Base-by-base conservation (phyloP, 2,797 vertebrate species). In the Phrynocephalus forsythii region DNA sequence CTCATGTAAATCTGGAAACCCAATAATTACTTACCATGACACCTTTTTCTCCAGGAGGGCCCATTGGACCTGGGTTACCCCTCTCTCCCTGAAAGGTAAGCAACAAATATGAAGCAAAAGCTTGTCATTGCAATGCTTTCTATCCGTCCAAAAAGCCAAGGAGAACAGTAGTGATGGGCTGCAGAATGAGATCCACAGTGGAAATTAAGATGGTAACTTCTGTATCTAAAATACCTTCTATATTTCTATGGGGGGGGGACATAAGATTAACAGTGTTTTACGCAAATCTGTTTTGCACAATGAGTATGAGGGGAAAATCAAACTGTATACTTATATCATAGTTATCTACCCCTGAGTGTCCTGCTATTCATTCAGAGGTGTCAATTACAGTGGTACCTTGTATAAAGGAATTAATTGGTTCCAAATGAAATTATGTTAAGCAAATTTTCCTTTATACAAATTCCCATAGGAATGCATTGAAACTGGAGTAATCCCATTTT, bases 41-140 rank as follows among this genome's bases (percentile, higher is more conserved):
- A 28, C 99, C 99, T 88, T 98, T 99, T 95, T 98, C 98, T 85
- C 99, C 99, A 33, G 96, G 95, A 89, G 97, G 97, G 86, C 99
- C 99, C 66, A 97, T 87, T 90, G 98, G 98, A 87, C 99, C 99
- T 60, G 97, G 96, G 93, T 96, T 98, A 91, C 99, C 99, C 89
- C 99, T 96, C 11, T 99, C 98, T 80, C 99, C 99, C 99, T 99
- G 95, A 85, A 91, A 87, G 3, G 50, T 33, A 93, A 95, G 89
- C 44, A 89, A 66, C 22, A 92, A 87, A 88, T 3, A 76, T 85
- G 89, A 67, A 28, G 60, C 82, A 91, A 67, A 79, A 60, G 3
- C 28, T 48, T 87, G 7, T 68, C n/a, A 66, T 87, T 91, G 20
- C 28, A 13, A 22, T 66, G 16, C 11, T 38, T 79, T 71, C 30